These are phyloP conservation scores for Micrasema minimum DNA, from an alignment of 1,140 invertebrate genomes.

Conservation along the genomic window DNA sequence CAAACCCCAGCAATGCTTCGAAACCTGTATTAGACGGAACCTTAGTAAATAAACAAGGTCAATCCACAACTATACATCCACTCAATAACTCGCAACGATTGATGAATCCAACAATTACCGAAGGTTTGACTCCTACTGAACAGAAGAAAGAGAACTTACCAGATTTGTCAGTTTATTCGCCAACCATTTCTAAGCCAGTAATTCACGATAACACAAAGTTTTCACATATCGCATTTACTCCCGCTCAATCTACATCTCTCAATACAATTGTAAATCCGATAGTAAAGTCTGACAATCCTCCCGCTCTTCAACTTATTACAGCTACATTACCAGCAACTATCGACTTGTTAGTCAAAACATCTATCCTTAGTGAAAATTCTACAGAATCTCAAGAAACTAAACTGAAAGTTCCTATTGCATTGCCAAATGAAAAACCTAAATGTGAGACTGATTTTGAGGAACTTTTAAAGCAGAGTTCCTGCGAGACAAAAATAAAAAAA, in stretches of 20 bases:
- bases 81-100: conserved; percentile 28
- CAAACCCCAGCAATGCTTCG: neutral
- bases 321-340: neutral
- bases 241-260: conserved; percentile 10
- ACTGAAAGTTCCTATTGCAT: conserved; percentile 10
- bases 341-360: neutral
- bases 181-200: conserved; percentile 10
- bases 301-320: conserved; percentile 28
- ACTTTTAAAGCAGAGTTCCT: conserved; percentile 64
- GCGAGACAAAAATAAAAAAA: conserved; percentile 62
- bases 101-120: conserved; percentile 28
- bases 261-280: conserved; percentile 35
- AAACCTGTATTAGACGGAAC: conserved; percentile 3
- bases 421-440: conserved; percentile 54
- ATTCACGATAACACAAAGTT: conserved; percentile 5
- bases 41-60: conserved; percentile 38
- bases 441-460: conserved; percentile 67
- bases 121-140: conserved; percentile 9
- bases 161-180: conserved; percentile 1
- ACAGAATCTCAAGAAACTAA: conserved; percentile 11
- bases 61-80: conserved; percentile 6
- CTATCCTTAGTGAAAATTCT: conserved; percentile 2
- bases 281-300: conserved; percentile 27
- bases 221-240: conserved; percentile 21
- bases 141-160: conserved; percentile 32